Base-by-base conservation (phyloP, 2,888 invertebrate species). In the Malachius bipustulatus region DNA sequence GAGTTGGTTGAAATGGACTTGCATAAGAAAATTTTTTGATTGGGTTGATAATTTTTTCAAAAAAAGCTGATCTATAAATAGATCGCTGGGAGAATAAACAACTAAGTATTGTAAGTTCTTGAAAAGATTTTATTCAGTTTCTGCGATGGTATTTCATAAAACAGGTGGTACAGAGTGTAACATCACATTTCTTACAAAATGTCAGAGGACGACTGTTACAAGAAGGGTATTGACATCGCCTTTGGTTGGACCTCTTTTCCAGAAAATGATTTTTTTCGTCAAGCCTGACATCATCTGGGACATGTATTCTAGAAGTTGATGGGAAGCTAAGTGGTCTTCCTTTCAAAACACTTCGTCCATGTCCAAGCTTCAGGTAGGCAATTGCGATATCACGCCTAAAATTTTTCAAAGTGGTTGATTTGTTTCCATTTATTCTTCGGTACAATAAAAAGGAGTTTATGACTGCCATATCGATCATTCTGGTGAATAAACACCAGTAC, bases 111-210 rank as follows among this genome's bases (percentile, higher is more conserved):
- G n/a, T n/a, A n/a, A n/a, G n/a, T n/a, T n/a, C n/a, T n/a, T n/a
- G n/a, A n/a, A n/a, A n/a, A n/a, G n/a, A n/a, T n/a, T n/a, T n/a
- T n/a, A n/a, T n/a, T n/a, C n/a, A n/a, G n/a, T n/a, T n/a, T n/a
- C n/a, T n/a, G n/a, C n/a, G n/a, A n/a, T n/a, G n/a, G n/a, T n/a
- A n/a, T n/a, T n/a, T n/a, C n/a, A n/a, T 4, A 6, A 15, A 15
- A 15, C 16, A 31, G 13, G 16, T 2, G 12, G 19, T 13, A 9
- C 16, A 31, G 11, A 15, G 12, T 12, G 30, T 30, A 13, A 30
- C 14, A 14, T 14, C 16, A n/a, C 31, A 31, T 15, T 31, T 31
- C n/a, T 14, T 30, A 30, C 30, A 30, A 11, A 30, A 30, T 30
- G 14, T 30, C 3, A 13, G 14, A 9, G 30, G 30, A 16, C 9